Percentiles rank a stretch among this genome's conserved stretches.
These are phyloP conservation scores for Amaurobius ferox DNA, from an alignment of 2,888 invertebrate species.

Conservation along the genomic window DNA sequence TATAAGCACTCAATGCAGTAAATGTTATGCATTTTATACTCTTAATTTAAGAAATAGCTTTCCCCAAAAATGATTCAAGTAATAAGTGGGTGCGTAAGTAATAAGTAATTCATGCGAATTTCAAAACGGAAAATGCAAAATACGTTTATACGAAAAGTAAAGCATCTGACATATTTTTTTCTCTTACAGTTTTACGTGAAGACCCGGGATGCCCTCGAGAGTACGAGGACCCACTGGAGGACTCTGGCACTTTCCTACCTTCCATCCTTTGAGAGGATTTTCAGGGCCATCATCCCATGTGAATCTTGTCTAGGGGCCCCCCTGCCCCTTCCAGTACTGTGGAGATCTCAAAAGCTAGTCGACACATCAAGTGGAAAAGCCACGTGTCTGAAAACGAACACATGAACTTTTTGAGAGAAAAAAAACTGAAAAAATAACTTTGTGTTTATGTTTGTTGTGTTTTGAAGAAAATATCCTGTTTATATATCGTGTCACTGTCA, in stretches of 20 bases:
- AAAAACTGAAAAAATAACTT: background rate
- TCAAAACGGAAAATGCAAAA: no score
- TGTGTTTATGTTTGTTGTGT: conserved; percentile 14
- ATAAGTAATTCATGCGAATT: no score
- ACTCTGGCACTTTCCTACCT: conserved; percentile 83
- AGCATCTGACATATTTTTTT: no score
- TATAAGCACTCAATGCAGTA: no score
- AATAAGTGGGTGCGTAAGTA: no score
- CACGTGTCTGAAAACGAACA: background rate
- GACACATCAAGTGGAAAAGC: background rate
- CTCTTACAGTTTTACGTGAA: conserved; percentile 73
- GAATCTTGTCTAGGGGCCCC: background rate
- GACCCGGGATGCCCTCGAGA: conserved; percentile 53
- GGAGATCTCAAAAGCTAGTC: background rate
- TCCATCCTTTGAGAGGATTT: conserved; percentile 80
- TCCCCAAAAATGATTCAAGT: no score
- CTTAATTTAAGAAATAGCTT: no score
- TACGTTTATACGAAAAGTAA: no score
- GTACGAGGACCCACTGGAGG: conserved; percentile 79
- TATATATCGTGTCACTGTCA: conserved; percentile 9
- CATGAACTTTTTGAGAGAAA: background rate
- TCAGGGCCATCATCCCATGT: background rate
- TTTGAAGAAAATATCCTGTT: conserved; percentile 12
- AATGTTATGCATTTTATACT: no score
- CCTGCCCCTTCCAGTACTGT: background rate